These are phyloP conservation scores for Lasioglossum malachurum DNA, from an alignment of 2,888 invertebrate species.

Conservation along the genomic window DNA sequence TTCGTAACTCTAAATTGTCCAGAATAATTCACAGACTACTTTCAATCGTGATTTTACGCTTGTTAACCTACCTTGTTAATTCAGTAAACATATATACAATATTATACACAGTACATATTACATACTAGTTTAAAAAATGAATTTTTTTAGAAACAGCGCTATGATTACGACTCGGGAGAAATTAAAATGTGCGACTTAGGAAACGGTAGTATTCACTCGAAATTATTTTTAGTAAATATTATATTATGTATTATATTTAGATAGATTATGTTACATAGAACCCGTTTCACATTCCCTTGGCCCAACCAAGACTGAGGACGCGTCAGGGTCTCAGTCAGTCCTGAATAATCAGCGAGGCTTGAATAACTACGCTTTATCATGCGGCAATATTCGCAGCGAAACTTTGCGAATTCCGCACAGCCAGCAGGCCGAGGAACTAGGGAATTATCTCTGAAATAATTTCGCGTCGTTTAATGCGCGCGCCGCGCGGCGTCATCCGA, in stretches of 20 bases:
- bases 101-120: no score
- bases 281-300: constrained; percentile 45
- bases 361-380: constrained; percentile 47
- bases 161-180: no score
- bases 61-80: no score
- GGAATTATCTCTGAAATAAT: constrained; percentile 73
- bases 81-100: no score
- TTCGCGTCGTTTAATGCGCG: constrained; percentile 71
- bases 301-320: constrained; percentile 20
- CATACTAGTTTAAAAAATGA: no score
- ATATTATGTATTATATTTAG: no score
- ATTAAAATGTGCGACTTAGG: no score
- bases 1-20: not conserved
- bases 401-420: constrained; percentile 56
- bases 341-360: constrained; percentile 62
- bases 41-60: not conserved
- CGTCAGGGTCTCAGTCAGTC: constrained; percentile 29
- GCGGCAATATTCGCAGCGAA: constrained; percentile 35
- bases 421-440: constrained; percentile 48
- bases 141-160: no score
- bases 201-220: no score
- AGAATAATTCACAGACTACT: not conserved
- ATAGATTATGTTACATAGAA: not conserved
- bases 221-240: no score
- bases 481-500: constrained; percentile 49